phyloP scores from a whole-genome alignment of 1,140 invertebrate species.

The Leucophenga varia region DNA sequence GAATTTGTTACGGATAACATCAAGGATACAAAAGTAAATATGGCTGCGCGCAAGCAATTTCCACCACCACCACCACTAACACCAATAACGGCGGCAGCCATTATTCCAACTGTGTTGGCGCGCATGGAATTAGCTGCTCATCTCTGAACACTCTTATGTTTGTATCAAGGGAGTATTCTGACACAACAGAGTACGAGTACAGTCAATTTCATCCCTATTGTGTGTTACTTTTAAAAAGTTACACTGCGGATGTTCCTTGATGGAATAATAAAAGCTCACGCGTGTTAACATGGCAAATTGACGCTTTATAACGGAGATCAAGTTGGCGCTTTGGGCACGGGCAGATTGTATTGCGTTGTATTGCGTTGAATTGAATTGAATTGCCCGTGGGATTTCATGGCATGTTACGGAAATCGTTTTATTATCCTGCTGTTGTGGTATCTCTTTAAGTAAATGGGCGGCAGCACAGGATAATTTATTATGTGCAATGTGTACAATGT shows the following conservation, averaged over 20 bases:
- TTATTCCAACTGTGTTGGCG: no score
- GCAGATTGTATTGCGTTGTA: background rate
- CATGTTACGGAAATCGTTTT: conserved; percentile 55
- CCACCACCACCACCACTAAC: conserved; percentile 6
- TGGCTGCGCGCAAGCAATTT: no score
- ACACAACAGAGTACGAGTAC: conserved; percentile 6
- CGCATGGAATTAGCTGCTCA: background rate
- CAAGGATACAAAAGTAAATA: no score
- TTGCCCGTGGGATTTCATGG: conserved; percentile 53
- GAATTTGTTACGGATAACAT: no score
- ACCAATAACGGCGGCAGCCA: background rate
- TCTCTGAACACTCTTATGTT: background rate
- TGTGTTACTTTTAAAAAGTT: conserved; percentile 6
- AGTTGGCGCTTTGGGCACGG: background rate
- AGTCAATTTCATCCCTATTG: conserved; percentile 12
- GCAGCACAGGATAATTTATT: conserved; percentile 53
- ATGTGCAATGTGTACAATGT: conserved; percentile 50
- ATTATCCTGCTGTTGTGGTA: conserved; percentile 47
- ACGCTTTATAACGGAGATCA: conserved; percentile 40
- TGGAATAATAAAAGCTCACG: conserved; percentile 50
- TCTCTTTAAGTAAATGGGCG: conserved; percentile 47
- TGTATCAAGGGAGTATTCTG: conserved; percentile 38
- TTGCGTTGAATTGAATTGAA: conserved; percentile 46
- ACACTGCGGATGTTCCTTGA: conserved; percentile 24
- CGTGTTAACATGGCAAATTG: conserved; percentile 54